Evolutionary conservation across 2,888 invertebrate species (phyloP), one percentile per base, ranked within the genome.

Genomic region (Acrocera orbiculus): DNA sequence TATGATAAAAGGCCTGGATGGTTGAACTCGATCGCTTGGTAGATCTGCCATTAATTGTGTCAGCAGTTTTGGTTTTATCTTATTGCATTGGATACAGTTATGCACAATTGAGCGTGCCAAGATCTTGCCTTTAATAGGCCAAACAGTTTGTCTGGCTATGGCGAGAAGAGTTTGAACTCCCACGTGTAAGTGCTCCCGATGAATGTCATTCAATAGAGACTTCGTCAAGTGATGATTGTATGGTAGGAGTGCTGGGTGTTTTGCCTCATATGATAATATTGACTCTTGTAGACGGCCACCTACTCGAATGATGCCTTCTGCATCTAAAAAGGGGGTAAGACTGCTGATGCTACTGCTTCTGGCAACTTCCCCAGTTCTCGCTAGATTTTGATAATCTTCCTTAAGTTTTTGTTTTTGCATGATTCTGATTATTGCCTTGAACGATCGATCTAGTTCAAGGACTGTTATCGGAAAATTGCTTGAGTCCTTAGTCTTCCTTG

Each of bases 231-330:
- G 28, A 29, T 37, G 29, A 17, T 36, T 32, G 9, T 40, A 34
- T 9, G 48, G 47, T n/a, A n/a, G n/a, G n/a, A n/a, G n/a, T n/a
- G n/a, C n/a, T n/a, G n/a, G n/a, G n/a, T n/a, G n/a, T n/a, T n/a
- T 49, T 15, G 40, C 39, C 22, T 40, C 34, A 19, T 36, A 38
- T 17, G 39, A 14, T 7, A 46, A 14, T n/a, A 27, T 27, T 14
- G 46, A 35, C 19, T 42, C 32, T 16, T 38, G 16, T 6, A 47
- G 34, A 8, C 50, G 38, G 23, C 47, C 47, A 25, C 51, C 49
- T 36, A 48, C 48, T 35, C 47, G 38, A 16, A 52, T 38, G 16
- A 47, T 29, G 14, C 39, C 40, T 26, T 42, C 27, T n/a, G 35
- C 11, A 30, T 46, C 45, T 6, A 48, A 14, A 29, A 44, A 45